Percentiles rank a stretch among this genome's conserved stretches.
phyloP scores from a whole-genome alignment of 2,797 vertebrate species.

The Malurus splendens region DNA sequence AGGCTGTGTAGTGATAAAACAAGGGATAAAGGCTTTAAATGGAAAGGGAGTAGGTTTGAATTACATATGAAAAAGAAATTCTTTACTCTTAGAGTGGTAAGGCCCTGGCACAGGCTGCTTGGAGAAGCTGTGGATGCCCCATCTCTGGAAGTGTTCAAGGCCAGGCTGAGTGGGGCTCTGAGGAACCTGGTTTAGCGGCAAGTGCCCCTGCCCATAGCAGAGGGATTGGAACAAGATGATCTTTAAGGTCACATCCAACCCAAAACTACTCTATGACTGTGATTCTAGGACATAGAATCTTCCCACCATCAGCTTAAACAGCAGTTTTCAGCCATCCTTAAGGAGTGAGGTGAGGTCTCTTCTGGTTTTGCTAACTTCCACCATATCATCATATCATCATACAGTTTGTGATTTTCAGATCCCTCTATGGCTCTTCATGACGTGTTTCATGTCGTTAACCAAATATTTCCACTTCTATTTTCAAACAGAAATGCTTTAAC shows the following conservation, averaged over 20 bases:
- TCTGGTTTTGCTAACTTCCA: background rate
- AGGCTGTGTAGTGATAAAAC: background rate
- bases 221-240: background rate
- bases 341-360: rapidly evolving
- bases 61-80: background rate
- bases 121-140: background rate
- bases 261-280: background rate
- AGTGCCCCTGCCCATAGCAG: background rate
- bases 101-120: background rate
- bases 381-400: rapidly evolving
- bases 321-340: background rate
- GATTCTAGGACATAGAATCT: background rate
- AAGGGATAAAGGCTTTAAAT: background rate
- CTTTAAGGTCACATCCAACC: background rate
- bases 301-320: background rate
- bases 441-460: background rate
- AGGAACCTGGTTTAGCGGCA: background rate
- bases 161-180: background rate
- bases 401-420: background rate
- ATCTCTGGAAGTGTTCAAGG: background rate
- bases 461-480: background rate
- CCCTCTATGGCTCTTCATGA: background rate
- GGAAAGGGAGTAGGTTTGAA: background rate
- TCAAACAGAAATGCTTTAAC: background rate
- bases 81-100: background rate